These are phyloP conservation scores for Vimba vimba DNA, from an alignment of 2,113 vertebrate species.

Conservation along the genomic window DNA sequence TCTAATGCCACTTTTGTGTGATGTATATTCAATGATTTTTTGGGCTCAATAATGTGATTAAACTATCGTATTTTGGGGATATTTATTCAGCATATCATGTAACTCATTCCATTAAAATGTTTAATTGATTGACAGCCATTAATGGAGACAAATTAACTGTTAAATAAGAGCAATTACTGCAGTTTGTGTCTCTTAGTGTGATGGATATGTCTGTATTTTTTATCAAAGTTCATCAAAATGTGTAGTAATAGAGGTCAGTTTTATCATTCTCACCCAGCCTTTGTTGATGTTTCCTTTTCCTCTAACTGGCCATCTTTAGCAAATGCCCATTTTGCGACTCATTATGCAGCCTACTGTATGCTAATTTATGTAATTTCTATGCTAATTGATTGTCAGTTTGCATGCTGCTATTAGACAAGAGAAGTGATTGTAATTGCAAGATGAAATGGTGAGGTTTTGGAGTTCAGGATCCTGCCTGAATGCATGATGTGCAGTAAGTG, in stretches of 20 bases:
- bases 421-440: conserved; percentile 7
- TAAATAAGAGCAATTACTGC: background rate
- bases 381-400: background rate
- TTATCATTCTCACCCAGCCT: background rate
- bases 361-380: background rate
- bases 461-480: background rate
- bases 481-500: background rate
- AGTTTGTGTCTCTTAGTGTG: background rate
- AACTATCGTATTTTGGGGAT: background rate
- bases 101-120: background rate
- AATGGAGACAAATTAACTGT: background rate
- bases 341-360: conserved; percentile 7
- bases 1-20: background rate
- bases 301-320: background rate
- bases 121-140: background rate
- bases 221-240: background rate
- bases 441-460: background rate
- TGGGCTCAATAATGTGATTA: background rate
- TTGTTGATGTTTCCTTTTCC: background rate
- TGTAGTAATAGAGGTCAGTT: conserved; percentile 6
- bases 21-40: background rate
- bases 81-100: background rate
- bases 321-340: background rate
- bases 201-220: background rate
- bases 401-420: background rate